Conservation (phyloP, 2,888 invertebrate genomes). For the Pandemis heparana region DNA sequence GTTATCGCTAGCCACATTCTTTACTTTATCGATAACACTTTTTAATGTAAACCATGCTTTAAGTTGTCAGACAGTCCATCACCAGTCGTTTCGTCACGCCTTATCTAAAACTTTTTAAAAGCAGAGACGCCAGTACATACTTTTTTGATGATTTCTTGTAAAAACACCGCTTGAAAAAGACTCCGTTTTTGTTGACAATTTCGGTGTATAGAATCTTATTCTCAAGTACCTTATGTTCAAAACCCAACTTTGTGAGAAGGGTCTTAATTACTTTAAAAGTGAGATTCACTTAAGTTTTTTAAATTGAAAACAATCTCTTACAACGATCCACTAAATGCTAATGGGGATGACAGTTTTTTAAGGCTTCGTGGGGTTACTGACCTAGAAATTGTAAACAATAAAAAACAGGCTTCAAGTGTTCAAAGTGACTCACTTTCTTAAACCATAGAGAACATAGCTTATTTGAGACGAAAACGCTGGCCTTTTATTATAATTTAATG, state of each 20-base stretch:
- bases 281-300: conserved; percentile 5
- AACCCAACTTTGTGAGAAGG: background rate
- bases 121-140: conserved; percentile 7
- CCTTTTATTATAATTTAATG: background rate
- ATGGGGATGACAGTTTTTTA: conserved; percentile 36
- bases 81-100: conserved; percentile 1
- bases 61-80: conserved; percentile 8
- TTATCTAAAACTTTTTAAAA: conserved; percentile 32
- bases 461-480: background rate
- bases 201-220: background rate
- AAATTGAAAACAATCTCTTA: conserved; percentile 15
- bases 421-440: background rate
- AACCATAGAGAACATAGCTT: background rate
- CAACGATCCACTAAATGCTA: conserved; percentile 21
- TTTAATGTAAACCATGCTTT: conserved; percentile 13
- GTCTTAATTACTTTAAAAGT: background rate
- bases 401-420: conserved; percentile 4
- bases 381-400: conserved; percentile 41
- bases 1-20: background rate
- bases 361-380: conserved; percentile 30
- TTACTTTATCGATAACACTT: conserved; percentile 2
- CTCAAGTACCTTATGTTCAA: background rate
- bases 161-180: conserved; percentile 3
- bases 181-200: background rate
- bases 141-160: conserved; percentile 8